Base-by-base conservation (phyloP, 2,888 invertebrate species). In the Elmis aenea region DNA sequence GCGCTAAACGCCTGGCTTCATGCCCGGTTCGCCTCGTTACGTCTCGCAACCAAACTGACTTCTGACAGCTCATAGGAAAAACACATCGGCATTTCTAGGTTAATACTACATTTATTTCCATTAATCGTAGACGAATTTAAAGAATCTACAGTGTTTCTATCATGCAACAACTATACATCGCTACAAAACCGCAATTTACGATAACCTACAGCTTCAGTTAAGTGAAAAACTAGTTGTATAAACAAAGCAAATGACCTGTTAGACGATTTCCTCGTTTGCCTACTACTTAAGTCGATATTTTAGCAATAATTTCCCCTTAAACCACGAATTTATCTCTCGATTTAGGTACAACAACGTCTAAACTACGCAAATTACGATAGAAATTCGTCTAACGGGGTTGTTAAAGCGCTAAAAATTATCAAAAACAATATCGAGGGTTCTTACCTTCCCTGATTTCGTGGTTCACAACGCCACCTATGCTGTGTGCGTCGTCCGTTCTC, bases 221-320 rank as follows among this genome's bases (percentile, higher is more conserved):
- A 40, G 49, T 54, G 54, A 58, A 58, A 61, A 61, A 54, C 54
- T 42, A 34, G 41, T 44, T 33, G 43, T 46, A 63, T 64, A 63
- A 66, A 66, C 65, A 67, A 66, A 64, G 67, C 64, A 66, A 64
- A 64, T 67, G 67, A 68, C 67, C 67, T 67, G 67, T 66, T 67
- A 62, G 62, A 58, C 59, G 57, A 64, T 66, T 66, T 66, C 64
- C 63, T 62, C 59, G 48, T 51, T 51, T 49, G 51, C 48, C 38
- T 47, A 45, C 44, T 46, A 48, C 46, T 50, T 33, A 49, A 57
- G 55, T 40, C 48, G 45, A 52, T 50, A 53, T 60, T 48, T 57
- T 53, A 55, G 52, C 43, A 31, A 29, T 38, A 48, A 49, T 46
- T 44, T 39, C 45, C 32, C 32, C 31, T 21, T 44, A 42, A 44